Conservation (phyloP, 2,888 invertebrate species). For the Uloborus plumipes region DNA sequence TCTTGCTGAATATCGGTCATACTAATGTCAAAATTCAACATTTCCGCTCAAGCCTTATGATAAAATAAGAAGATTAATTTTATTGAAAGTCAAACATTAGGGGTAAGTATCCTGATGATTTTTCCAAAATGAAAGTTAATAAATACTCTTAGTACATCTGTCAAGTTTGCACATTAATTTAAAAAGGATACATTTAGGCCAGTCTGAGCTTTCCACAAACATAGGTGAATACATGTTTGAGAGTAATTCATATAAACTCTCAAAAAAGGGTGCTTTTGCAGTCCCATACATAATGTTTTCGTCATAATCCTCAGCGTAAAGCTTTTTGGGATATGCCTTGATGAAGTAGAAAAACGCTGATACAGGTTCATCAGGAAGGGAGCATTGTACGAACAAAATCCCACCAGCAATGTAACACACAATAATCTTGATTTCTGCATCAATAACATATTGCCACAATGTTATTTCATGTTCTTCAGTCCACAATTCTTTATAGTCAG, state of each 20-base stretch:
- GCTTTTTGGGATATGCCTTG: slow-evolving; percentile 30
- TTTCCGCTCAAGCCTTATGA: too few relatives aligned
- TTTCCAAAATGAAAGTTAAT: too few relatives aligned
- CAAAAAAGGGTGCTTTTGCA: slow-evolving; percentile 35
- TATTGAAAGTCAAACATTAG: too few relatives aligned
- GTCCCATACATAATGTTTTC: slow-evolving; percentile 35
- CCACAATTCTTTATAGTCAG: slow-evolving; percentile 33
- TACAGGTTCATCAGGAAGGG: slow-evolving; percentile 21
- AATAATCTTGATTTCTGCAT: slow-evolving; percentile 26
- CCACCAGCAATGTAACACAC: slow-evolving; percentile 25
- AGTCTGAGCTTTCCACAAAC: slow-evolving; percentile 33
- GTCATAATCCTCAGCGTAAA: slow-evolving; percentile 19
- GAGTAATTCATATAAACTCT: slow-evolving; percentile 33
- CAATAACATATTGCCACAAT: slow-evolving; percentile 53
- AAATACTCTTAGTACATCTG: too few relatives aligned
- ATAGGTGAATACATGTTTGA: slow-evolving; percentile 35
- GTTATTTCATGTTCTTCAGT: slow-evolving; percentile 44
- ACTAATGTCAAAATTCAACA: too few relatives aligned
- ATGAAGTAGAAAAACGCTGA: slow-evolving; percentile 37
- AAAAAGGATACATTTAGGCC: slow-evolving; percentile 60
- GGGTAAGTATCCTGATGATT: too few relatives aligned
- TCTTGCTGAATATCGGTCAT: too few relatives aligned
- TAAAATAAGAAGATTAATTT: too few relatives aligned
- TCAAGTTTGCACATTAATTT: too few relatives aligned
- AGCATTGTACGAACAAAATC: slow-evolving; percentile 3